Evolutionary conservation across 2,113 vertebrate species (phyloP), one percentile per base, ranked within the genome.

Genomic region (Phalacrocorax brasilianus): DNA sequence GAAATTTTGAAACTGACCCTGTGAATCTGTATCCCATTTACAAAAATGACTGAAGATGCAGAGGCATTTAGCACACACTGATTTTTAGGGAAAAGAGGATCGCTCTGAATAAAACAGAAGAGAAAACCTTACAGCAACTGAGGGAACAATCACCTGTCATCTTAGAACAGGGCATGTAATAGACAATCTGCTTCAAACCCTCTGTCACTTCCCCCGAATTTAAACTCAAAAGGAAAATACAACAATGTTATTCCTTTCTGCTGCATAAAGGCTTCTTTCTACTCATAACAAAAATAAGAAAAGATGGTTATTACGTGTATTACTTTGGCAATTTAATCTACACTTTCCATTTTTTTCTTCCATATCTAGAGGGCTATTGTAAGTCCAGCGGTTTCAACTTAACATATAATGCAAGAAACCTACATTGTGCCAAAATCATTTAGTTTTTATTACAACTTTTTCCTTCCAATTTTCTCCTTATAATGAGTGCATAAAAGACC

Each of bases 401-500:
- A 97, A 94, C 81, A 72, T 88, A 93, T 50, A 95, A 96, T 94
- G 75, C 72, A 94, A 94, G 94, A 96, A 97, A 95, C 65, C 81
- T 70, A 89, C 42, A 88, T 53, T 2, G 15, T 95, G 87, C 97
- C 95, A 98, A 97, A 98, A 97, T 96, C 28, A 96, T 88, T 97
- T 96, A 93, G 91, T 95, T 97, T 97, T 97, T 95, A 97, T 97
- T 97, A 95, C 94, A 97, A 97, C 93, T 96, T 97, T 97, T 96
- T 93, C 91, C 93, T 95, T 97, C 77, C 93, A 97, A 97, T 98
- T 98, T 98, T 98, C 97, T 97, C 88, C 96, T 98, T 97, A 92
- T 98, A 98, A 98, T 97, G 96, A 97, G 95, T 95, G 96, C 97
- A 97, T 98, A 97, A 98, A 98, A 97, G 94, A 95, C 94, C 95